Percentiles rank a stretch among this genome's conserved stretches.
phyloP scores from a whole-genome alignment of 2,113 vertebrate species.

The Hydropotes inermis region DNA sequence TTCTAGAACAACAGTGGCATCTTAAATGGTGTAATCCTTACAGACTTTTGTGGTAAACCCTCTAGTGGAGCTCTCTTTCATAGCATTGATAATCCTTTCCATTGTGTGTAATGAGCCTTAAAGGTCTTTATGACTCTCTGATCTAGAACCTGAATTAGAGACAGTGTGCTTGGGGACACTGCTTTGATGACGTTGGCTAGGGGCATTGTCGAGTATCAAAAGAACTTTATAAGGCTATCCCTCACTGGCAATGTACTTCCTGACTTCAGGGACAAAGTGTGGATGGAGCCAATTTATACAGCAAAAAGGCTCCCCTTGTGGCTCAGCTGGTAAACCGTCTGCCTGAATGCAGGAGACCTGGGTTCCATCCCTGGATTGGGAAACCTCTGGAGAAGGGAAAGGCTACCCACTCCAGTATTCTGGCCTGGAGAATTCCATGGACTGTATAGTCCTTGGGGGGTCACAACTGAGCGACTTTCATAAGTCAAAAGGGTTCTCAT shows the following conservation, averaged over 20 bases:
- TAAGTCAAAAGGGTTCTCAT: background rate
- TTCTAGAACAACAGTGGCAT: background rate
- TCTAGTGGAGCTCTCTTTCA: background rate
- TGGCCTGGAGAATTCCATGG: background rate
- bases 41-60: fast-evolving
- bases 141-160: background rate
- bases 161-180: background rate
- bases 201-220: background rate
- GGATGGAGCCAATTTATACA: background rate
- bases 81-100: background rate
- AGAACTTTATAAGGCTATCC: background rate
- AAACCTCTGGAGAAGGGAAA: background rate
- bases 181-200: background rate
- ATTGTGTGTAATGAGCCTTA: background rate
- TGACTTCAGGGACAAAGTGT: background rate
- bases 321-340: background rate
- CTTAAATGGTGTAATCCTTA: background rate
- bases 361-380: background rate
- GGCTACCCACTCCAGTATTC: background rate
- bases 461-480: background rate
- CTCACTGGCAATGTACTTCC: background rate
- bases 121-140: background rate
- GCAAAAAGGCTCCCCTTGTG: background rate
- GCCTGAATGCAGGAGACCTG: background rate
- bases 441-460: background rate